A percentile compares a stretch with the other conserved stretches of the same genome.
Conservation (phyloP, 2,888 invertebrate genomes). For the Rapana venosa region DNA sequence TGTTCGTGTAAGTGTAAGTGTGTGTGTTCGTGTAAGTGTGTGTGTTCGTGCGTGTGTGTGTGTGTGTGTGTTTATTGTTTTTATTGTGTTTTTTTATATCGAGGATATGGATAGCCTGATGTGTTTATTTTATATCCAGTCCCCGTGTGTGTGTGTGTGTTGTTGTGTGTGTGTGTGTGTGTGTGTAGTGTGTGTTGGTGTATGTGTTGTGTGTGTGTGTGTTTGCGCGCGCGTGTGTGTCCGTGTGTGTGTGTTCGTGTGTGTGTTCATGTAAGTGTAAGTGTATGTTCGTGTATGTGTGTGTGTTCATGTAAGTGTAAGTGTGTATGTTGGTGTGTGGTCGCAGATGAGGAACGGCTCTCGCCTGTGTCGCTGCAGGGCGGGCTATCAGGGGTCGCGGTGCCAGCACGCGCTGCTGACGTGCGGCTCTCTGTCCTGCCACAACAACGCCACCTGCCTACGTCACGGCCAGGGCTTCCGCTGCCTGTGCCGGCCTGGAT, state of each 20-base stretch:
- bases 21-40: neutral
- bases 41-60: neutral
- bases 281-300: too few relatives aligned
- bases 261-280: too few relatives aligned
- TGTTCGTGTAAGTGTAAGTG: too few relatives aligned
- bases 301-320: too few relatives aligned
- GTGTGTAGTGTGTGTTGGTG: neutral
- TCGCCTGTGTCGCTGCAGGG: slow-evolving; percentile 56
- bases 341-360: slow-evolving; percentile 48
- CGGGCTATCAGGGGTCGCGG: slow-evolving; percentile 57
- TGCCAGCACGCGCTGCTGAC: slow-evolving; percentile 57
- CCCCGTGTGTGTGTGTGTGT: neutral
- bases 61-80: neutral
- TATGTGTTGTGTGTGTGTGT: neutral
- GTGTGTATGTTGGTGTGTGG: too few relatives aligned
- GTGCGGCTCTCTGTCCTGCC: slow-evolving; percentile 58
- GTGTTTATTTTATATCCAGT: too few relatives aligned
- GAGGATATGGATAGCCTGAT: too few relatives aligned
- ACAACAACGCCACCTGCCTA: slow-evolving; percentile 60
- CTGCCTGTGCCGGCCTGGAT: slow-evolving; percentile 59
- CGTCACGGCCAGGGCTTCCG: slow-evolving; percentile 51
- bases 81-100: too few relatives aligned
- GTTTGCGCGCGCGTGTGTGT: neutral
- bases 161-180: neutral
- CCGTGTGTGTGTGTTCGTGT: neutral